These are phyloP conservation scores for Eumaeus atala DNA, from an alignment of 1,140 invertebrate species.

Conservation along the genomic window DNA sequence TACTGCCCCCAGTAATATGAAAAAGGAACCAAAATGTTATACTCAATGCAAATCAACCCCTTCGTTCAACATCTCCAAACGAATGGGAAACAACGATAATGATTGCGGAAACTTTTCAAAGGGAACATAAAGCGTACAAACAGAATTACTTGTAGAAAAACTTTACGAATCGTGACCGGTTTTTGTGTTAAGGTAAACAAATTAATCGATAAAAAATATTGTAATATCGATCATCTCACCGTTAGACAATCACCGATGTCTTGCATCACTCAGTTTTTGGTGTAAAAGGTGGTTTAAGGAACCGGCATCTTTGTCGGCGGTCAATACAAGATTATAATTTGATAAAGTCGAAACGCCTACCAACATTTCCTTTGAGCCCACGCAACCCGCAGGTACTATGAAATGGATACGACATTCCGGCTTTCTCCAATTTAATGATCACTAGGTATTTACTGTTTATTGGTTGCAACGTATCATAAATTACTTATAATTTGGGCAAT, in stretches of 20 bases:
- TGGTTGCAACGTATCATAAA: too few relatives aligned
- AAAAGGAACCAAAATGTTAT: too few relatives aligned
- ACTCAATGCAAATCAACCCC: too few relatives aligned
- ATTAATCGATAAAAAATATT: constrained; percentile 16
- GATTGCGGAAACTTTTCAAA: constrained; percentile 3
- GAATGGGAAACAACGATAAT: too few relatives aligned
- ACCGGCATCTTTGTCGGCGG: constrained; percentile 56
- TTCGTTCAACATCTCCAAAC: too few relatives aligned
- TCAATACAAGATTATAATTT: constrained; percentile 68
- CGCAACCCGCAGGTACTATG: constrained; percentile 28
- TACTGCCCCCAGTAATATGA: too few relatives aligned
- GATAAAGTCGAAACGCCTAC: constrained; percentile 66
- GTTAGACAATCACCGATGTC: constrained; percentile 19
- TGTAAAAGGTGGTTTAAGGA: constrained; percentile 32
- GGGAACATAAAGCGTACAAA: not conserved
- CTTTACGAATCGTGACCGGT: constrained; percentile 3
- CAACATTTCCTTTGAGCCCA: constrained; percentile 59
- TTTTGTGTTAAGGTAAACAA: constrained; percentile 9
- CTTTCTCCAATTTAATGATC: not conserved
- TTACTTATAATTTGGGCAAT: too few relatives aligned
- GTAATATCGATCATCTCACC: constrained; percentile 20
- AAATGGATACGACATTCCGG: constrained; percentile 14
- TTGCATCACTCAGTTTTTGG: constrained; percentile 15
- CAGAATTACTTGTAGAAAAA: constrained; percentile 6
- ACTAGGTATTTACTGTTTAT: too few relatives aligned